Conservation (phyloP, 2,113 vertebrate genomes). For the Pelusios castaneus region DNA sequence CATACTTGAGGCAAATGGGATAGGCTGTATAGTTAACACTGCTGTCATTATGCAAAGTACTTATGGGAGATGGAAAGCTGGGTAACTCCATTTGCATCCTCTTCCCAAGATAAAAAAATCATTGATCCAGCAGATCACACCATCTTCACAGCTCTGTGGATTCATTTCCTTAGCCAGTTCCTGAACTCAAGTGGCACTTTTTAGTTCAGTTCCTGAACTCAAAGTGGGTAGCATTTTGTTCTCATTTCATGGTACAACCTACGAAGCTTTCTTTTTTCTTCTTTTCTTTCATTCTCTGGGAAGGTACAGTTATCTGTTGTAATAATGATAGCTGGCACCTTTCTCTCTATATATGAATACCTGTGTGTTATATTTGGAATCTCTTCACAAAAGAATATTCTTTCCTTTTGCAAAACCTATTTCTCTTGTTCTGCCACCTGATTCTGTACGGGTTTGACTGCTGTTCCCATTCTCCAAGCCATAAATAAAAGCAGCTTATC, state of each 20-base stretch:
- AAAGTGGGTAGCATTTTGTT: accelerated
- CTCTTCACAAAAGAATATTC: slow-evolving; percentile 20
- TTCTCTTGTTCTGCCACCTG: background rate
- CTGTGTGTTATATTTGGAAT: slow-evolving; percentile 51
- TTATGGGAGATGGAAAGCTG: too few species aligned
- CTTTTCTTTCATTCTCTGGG: background rate
- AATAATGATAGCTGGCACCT: background rate
- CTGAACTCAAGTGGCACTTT: too few species aligned
- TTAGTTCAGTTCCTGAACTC: too few species aligned
- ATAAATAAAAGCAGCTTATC: background rate
- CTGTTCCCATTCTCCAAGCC: slow-evolving; percentile 1
- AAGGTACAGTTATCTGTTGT: background rate
- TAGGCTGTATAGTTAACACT: background rate
- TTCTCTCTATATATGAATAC: slow-evolving; percentile 33
- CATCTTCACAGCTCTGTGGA: background rate
- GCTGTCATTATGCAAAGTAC: background rate
- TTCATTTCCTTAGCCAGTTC: accelerated
- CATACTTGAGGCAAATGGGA: background rate
- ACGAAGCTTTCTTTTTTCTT: background rate
- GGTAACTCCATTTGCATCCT: background rate
- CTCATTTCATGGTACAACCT: background rate
- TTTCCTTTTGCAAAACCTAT: background rate
- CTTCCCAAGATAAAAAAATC: background rate
- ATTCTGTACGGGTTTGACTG: background rate
- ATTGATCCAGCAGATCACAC: background rate